These are phyloP conservation scores for Gari tellinella DNA, from an alignment of 2,888 invertebrate genomes.

Conservation along the genomic window DNA sequence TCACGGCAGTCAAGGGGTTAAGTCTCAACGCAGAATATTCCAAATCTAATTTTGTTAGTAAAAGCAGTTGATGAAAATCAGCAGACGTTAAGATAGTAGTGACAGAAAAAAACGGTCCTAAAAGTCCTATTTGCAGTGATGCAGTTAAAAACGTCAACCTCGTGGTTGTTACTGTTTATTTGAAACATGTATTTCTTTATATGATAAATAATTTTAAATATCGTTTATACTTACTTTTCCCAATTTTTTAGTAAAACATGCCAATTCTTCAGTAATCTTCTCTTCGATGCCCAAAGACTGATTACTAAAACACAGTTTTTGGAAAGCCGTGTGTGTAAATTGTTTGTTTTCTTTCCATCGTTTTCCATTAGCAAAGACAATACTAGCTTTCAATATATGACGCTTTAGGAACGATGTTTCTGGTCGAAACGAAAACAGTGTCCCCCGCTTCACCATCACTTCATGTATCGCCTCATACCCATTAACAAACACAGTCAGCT, in stretches of 20 bases:
- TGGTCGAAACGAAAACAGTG: constrained; percentile 32
- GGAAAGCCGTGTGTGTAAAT: constrained; percentile 28
- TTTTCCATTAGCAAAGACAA: constrained; percentile 32
- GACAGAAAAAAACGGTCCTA: too few species aligned
- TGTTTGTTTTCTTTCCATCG: constrained; percentile 45
- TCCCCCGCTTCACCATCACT: constrained; percentile 36
- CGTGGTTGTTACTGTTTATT: too few species aligned
- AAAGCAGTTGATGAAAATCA: too few species aligned
- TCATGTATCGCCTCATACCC: constrained; percentile 33
- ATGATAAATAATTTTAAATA: too few species aligned
- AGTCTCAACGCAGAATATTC: too few species aligned
- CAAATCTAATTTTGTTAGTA: too few species aligned
- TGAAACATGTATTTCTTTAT: too few species aligned
- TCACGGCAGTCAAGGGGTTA: too few species aligned
- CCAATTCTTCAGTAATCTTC: constrained; percentile 38
- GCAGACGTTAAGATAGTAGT: too few species aligned
- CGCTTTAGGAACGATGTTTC: not conserved
- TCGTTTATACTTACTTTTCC: constrained; percentile 7
- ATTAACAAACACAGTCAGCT: constrained; percentile 29
- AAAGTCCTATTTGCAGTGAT: too few species aligned
- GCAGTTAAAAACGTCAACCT: too few species aligned
- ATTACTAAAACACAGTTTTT: constrained; percentile 45
- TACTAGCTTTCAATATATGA: not conserved
- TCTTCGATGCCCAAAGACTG: constrained; percentile 23
- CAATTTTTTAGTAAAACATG: constrained; percentile 23